Percentiles rank a stretch among this genome's conserved stretches.
These are phyloP conservation scores for Drosophila biarmipes DNA, from an alignment of 1,140 invertebrate species.

Conservation along the genomic window DNA sequence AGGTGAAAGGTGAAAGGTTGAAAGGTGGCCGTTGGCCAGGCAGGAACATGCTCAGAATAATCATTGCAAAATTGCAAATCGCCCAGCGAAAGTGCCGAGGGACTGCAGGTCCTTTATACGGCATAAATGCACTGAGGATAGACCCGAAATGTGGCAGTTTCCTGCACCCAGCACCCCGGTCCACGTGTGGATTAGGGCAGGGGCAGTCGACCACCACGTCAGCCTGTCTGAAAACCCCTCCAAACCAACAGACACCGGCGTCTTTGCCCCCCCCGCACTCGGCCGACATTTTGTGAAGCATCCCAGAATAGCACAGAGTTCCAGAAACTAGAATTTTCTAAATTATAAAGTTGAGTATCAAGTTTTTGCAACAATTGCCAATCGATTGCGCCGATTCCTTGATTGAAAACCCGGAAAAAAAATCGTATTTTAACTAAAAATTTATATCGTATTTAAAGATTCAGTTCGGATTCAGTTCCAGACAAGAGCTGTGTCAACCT, in stretches of 20 bases:
- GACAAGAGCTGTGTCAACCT: no score
- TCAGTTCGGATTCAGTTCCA: no score
- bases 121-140: slow-evolving; percentile 47
- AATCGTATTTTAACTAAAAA: no score
- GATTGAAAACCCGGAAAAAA: no score
- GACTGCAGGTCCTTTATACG: slow-evolving; percentile 27
- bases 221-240: background rate
- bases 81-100: slow-evolving; percentile 76
- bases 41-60: slow-evolving; percentile 79
- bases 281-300: background rate
- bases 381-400: no score
- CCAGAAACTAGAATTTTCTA: no score
- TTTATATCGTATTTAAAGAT: no score
- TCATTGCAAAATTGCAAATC: slow-evolving; percentile 80
- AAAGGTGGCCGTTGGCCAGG: slow-evolving; percentile 44
- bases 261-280: background rate
- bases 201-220: slow-evolving; percentile 70
- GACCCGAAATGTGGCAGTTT: slow-evolving; percentile 41
- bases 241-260: background rate
- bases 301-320: no score
- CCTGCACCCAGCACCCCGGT: background rate
- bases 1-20: slow-evolving; percentile 37
- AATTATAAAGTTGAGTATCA: no score
- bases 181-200: slow-evolving; percentile 69
- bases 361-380: no score